phyloP scores from a whole-genome alignment of 30 jellyfish, hydroid and myxozoan species.

The Aurelia sp. region DNA sequence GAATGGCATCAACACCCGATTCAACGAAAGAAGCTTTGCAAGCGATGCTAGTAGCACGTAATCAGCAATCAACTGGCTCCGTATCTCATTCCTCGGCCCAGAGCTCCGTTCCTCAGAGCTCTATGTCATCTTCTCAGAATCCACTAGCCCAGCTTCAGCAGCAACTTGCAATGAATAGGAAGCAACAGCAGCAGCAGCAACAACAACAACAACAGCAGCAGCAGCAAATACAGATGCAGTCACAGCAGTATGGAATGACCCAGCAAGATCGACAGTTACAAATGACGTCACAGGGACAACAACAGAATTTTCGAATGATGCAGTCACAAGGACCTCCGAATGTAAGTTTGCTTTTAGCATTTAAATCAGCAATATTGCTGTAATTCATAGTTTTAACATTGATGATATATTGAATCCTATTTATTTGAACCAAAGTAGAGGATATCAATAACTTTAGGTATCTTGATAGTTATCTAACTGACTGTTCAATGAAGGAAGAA shows the following conservation, averaged over 20 bases:
- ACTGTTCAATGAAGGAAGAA: too few relatives aligned
- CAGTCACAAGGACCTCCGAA: constrained; percentile 66
- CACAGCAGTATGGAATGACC: constrained; percentile 52
- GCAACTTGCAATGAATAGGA: constrained; percentile 44
- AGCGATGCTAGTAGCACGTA: constrained; percentile 65
- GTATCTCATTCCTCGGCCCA: constrained; percentile 45
- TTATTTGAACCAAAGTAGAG: too few relatives aligned
- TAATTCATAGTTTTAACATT: too few relatives aligned
- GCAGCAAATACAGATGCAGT: constrained; percentile 69
- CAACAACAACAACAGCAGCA: constrained; percentile 71
- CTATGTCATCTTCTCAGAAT: constrained; percentile 28
- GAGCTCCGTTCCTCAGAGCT: constrained; percentile 24
- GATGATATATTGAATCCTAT: too few relatives aligned
- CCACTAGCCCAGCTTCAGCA: constrained; percentile 57
- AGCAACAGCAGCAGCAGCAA: constrained; percentile 54
- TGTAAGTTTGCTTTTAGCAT: background rate
- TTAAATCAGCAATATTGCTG: too few relatives aligned
- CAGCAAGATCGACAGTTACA: constrained; percentile 65
- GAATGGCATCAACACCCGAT: constrained; percentile 54
- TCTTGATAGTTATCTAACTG: too few relatives aligned
- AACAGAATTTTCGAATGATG: constrained; percentile 59
- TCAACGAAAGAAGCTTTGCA: constrained; percentile 75
- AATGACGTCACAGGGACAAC: constrained; percentile 63
- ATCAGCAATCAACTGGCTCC: constrained; percentile 48
- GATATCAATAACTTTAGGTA: too few relatives aligned